Conservation (phyloP, 1,140 invertebrate species). For the Venturia canescens region DNA sequence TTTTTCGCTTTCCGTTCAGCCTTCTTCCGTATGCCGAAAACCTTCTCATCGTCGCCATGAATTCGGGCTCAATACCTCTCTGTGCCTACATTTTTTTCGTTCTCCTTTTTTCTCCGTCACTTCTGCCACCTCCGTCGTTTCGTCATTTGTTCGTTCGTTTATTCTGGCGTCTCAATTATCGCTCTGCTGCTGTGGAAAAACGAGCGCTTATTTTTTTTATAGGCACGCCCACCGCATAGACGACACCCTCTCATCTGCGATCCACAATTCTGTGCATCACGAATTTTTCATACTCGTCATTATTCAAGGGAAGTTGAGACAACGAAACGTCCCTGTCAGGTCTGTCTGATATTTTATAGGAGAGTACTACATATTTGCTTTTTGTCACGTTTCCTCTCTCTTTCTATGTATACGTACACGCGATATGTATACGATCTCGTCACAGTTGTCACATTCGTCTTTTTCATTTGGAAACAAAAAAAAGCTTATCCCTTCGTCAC, state of each 20-base stretch:
- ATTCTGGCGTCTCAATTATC: constrained; percentile 43
- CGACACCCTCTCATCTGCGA: constrained; percentile 26
- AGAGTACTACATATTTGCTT: constrained; percentile 14
- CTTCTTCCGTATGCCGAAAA: constrained; percentile 3
- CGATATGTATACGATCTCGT: neutral
- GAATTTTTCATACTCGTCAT: constrained; percentile 16
- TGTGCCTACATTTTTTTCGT: neutral
- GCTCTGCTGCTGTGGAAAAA: neutral
- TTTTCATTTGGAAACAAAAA: neutral
- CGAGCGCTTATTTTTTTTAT: neutral
- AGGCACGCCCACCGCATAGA: neutral
- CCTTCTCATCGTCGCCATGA: constrained; percentile 5
- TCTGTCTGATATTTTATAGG: constrained; percentile 16
- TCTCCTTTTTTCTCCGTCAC: constrained; percentile 14
- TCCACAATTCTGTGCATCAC: constrained; percentile 18
- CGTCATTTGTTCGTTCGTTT: constrained; percentile 33
- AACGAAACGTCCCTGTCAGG: constrained; percentile 14
- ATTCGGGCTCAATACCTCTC: neutral
- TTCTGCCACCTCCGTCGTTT: constrained; percentile 19
- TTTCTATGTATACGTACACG: too few relatives aligned
- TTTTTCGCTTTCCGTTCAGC: neutral
- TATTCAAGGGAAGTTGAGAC: constrained; percentile 36
- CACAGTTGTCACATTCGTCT: constrained; percentile 16
- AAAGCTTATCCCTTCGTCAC: neutral
- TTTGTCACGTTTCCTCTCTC: neutral